phyloP scores from a whole-genome alignment of 2,797 vertebrate species.

The Sternotherus odoratus region DNA sequence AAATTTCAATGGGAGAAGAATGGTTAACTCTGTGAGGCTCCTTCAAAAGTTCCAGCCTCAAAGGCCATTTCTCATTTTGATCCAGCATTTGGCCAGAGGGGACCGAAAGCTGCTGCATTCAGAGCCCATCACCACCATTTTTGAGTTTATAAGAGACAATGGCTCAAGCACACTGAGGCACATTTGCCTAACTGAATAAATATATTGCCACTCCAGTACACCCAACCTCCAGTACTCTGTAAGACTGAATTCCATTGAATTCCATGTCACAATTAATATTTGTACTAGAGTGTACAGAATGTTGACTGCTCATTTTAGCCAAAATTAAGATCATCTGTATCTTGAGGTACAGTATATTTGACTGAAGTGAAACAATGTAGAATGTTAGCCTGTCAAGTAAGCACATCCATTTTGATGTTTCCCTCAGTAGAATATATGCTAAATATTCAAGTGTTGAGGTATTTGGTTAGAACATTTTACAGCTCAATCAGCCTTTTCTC shows the following conservation, averaged over 20 bases:
- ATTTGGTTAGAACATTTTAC: neutral
- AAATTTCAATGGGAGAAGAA: neutral
- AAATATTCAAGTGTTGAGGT: neutral
- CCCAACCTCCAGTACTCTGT: neutral
- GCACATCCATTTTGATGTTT: neutral
- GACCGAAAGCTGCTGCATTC: neutral
- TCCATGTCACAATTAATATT: neutral
- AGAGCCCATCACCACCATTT: slow-evolving; percentile 45
- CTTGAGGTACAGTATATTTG: neutral
- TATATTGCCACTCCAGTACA: neutral
- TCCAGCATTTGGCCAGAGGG: no score
- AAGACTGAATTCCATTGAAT: neutral
- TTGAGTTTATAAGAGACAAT: neutral
- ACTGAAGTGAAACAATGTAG: no score
- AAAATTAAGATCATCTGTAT: neutral
- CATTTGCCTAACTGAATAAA: neutral
- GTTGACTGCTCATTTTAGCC: neutral
- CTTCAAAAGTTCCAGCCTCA: neutral
- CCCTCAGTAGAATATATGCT: neutral
- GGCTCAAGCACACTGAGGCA: neutral
- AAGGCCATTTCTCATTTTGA: neutral
- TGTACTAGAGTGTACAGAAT: neutral
- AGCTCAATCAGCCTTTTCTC: neutral
- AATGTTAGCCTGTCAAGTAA: neutral
- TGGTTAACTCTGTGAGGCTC: neutral